Conservation (phyloP, 2,113 vertebrate genomes). For the Orycteropus afer region DNA sequence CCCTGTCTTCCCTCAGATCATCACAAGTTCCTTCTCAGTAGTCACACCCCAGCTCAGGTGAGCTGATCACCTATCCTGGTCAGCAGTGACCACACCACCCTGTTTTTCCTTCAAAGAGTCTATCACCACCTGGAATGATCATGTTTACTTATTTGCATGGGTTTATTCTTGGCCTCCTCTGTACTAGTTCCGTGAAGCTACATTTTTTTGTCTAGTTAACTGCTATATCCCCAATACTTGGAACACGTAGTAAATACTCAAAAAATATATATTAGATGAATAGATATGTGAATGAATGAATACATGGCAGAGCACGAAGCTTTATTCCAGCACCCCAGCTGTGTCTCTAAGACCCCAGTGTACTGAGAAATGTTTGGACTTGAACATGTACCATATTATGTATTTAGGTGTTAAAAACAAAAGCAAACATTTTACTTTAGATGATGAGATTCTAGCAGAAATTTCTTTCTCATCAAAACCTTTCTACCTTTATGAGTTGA, state of each 20-base stretch:
- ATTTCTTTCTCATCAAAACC: neutral
- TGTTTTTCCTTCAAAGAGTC: neutral
- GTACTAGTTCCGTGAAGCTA: neutral
- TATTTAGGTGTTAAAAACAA: neutral
- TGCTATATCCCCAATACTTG: neutral
- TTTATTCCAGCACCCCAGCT: neutral
- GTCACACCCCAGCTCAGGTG: neutral
- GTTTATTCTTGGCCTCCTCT: neutral
- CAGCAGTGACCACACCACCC: neutral
- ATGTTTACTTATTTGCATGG: neutral
- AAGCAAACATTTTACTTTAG: neutral
- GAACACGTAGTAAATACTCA: neutral
- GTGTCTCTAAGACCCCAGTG: neutral
- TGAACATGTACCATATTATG: neutral
- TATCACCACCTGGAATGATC: neutral
- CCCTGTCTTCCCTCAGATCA: neutral
- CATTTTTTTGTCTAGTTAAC: neutral
- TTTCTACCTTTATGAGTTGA: neutral
- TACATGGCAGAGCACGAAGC: neutral
- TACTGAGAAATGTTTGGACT: neutral
- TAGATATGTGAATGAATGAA: neutral
- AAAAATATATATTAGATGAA: neutral
- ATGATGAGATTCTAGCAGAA: neutral
- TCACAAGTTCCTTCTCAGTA: neutral
- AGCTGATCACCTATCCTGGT: neutral